Conservation (phyloP, 2,888 invertebrate genomes). For the Acholoe squamosa region DNA sequence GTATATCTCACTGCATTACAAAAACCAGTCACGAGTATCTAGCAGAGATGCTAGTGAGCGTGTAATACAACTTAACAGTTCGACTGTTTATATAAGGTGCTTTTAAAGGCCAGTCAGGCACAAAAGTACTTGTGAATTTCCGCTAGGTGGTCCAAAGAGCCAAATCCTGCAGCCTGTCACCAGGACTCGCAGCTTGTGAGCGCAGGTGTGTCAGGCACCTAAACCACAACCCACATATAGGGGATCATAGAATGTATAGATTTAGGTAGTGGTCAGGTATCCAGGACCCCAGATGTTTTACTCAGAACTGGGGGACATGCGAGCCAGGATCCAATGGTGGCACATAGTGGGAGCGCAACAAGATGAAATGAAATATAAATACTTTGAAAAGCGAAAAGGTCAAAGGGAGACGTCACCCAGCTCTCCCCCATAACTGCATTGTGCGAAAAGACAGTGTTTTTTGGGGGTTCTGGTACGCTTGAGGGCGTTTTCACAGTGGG, state of each 20-base stretch:
- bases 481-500: not conserved
- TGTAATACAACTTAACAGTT: constrained; percentile 9
- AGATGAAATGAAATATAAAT: not conserved
- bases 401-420: not conserved
- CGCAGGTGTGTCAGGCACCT: not conserved
- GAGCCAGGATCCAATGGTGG: not conserved
- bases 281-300: not conserved
- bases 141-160: not conserved
- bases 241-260: not conserved
- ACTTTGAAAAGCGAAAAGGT: not conserved
- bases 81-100: not conserved
- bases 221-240: not conserved
- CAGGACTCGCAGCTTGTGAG: not conserved
- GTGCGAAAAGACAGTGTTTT: not conserved
- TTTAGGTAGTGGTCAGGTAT: not conserved
- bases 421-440: not conserved
- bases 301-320: not conserved
- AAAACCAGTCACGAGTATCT: not conserved
- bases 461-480: not conserved
- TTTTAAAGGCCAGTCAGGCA: not conserved
- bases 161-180: not conserved
- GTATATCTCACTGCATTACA: not conserved
- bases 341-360: not conserved
- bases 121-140: not conserved
- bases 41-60: not conserved